Evolutionary conservation across 2,113 vertebrate species (phyloP), one percentile per base, ranked within the genome.

Genomic region (Chlamydotis undulata): DNA sequence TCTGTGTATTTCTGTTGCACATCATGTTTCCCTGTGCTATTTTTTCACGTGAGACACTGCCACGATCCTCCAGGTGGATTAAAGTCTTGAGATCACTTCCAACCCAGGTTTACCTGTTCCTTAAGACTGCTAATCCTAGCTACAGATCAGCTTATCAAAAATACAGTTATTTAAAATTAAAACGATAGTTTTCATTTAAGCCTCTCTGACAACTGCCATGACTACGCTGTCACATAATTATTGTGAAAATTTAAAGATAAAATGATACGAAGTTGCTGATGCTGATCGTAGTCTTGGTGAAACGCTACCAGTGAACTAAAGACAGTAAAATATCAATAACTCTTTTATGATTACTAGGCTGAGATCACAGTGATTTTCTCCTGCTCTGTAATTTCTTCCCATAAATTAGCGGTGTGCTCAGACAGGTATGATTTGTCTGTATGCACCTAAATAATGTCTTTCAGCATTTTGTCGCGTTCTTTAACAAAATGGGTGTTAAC

Each of bases 131-230:
- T 94, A 93, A 97, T 95, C 95, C 78, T 82, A 74, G 63, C 78
- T 68, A n/a, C 55, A 74, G 90, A 95, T 93, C 88, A 94, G 60
- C 53, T 97, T 97, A 96, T 83, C 52, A 94, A 89, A 96, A 96
- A 43, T 64, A 81, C 10, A 93, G 83, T 76, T 94, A 83, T 96
- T 86, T 90, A 94, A 94, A 96, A 95, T 80, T 95, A 97, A 97
- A 97, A 81, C 57, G 5, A 70, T 90, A 89, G 21, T 93, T 97
- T 97, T 84, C 57, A 23, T 87, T 90, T 89, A 73, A 96, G 80
- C 83, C 73, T 64, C 24, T 86, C 71, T 68, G 73, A 37, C 73
- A 76, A 53, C 74, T 92, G 89, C 64, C 39, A 9, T 2, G 14
- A 31, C 59, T 31, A 0, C 0, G 2, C 76, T 41, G 57, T 64